Percentiles rank a stretch among this genome's conserved stretches.
phyloP scores from a whole-genome alignment of 2,113 vertebrate species.

The Nesoenas mayeri region DNA sequence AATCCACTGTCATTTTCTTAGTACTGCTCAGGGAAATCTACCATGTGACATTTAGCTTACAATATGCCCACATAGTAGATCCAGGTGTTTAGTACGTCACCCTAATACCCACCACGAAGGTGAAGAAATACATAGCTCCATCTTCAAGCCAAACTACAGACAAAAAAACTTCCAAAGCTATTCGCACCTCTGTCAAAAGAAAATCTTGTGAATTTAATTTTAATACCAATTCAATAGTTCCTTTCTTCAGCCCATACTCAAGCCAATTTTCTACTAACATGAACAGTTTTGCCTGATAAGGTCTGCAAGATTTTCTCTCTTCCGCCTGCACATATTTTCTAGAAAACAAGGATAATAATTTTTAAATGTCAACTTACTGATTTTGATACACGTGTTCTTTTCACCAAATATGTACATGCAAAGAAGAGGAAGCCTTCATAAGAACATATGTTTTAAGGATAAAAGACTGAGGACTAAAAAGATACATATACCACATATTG shows the following conservation, averaged over 20 bases:
- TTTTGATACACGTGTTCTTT: neutral
- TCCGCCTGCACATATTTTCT: neutral
- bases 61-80: neutral
- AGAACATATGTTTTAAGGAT: neutral
- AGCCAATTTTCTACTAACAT: neutral
- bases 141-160: neutral
- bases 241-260: neutral
- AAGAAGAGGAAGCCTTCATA: neutral
- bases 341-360: neutral
- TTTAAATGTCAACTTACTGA: neutral
- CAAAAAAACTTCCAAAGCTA: neutral
- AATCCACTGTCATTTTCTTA: neutral
- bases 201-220: neutral
- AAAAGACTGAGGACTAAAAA: neutral
- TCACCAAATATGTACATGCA: neutral
- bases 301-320: neutral
- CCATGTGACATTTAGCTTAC: neutral
- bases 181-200: neutral
- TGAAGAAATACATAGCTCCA: neutral
- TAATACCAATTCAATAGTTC: accelerated
- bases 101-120: neutral
- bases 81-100: neutral
- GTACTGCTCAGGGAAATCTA: neutral
- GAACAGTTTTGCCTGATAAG: neutral
- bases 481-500: neutral